These are phyloP conservation scores for Plutella xylostella DNA, from an alignment of 2,888 invertebrate species.

Conservation along the genomic window DNA sequence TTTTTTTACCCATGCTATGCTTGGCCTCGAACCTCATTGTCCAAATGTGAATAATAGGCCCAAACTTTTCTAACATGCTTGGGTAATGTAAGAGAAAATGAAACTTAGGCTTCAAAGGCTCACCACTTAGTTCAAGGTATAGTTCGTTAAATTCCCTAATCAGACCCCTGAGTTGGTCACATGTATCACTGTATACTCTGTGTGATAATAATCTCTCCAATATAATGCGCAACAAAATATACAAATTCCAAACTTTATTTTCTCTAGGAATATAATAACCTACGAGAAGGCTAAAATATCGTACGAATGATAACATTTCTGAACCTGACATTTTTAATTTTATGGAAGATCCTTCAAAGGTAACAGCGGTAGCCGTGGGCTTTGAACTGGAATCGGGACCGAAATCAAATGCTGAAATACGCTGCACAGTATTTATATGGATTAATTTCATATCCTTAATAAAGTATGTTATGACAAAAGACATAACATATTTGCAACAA, in stretches of 20 bases:
- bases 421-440: constrained; percentile 5
- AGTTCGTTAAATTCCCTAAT: constrained; percentile 15
- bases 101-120: not conserved
- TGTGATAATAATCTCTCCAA: constrained; percentile 8
- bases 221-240: not conserved
- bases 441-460: not conserved
- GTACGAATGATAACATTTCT: constrained; percentile 15
- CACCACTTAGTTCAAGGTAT: constrained; percentile 6
- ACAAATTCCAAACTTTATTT: constrained; percentile 14
- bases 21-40: constrained; percentile 18
- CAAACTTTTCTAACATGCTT: constrained; percentile 13
- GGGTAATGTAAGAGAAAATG: constrained; percentile 16
- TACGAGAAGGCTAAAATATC: constrained; percentile 17
- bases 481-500: constrained; percentile 11
- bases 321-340: constrained; percentile 6
- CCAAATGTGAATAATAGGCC: constrained; percentile 15
- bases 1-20: constrained; percentile 14
- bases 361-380: not conserved
- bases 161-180: constrained; percentile 10
- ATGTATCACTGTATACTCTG: constrained; percentile 8
- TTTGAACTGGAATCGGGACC: constrained; percentile 3
- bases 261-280: constrained; percentile 14
- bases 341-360: not conserved
- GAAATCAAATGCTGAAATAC: constrained; percentile 5
- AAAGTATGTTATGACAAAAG: constrained; percentile 7